Percentiles rank a stretch among this genome's conserved stretches.
These are phyloP conservation scores for Drosophila pullipes DNA, from an alignment of 2,888 invertebrate genomes.

Conservation along the genomic window DNA sequence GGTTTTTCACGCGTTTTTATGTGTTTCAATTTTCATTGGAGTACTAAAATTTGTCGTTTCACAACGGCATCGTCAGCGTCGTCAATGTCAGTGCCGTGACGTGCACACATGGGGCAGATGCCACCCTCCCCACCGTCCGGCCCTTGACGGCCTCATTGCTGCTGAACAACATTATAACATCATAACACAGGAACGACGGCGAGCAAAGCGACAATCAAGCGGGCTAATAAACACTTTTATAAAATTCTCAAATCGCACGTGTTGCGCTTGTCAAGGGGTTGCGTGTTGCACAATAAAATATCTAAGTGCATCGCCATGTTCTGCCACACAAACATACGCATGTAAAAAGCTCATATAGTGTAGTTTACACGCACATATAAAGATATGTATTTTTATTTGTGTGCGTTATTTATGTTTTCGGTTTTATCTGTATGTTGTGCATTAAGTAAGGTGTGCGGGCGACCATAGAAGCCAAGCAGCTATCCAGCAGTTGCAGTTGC, in stretches of 20 bases:
- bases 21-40: slow-evolving; percentile 71
- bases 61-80: slow-evolving; percentile 38
- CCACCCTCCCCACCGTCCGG: background rate
- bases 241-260: slow-evolving; percentile 77
- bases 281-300: slow-evolving; percentile 66
- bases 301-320: slow-evolving; percentile 74
- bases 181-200: slow-evolving; percentile 21
- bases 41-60: slow-evolving; percentile 59
- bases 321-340: slow-evolving; percentile 35
- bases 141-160: slow-evolving; percentile 5
- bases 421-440: slow-evolving; percentile 39
- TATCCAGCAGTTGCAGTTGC: slow-evolving; percentile 21
- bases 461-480: slow-evolving; percentile 39
- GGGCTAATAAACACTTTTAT: slow-evolving; percentile 77
- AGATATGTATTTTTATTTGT: slow-evolving; percentile 3
- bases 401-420: slow-evolving; percentile 32
- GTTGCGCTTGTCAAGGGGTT: slow-evolving; percentile 74
- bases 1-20: slow-evolving; percentile 71
- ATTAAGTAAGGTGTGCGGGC: slow-evolving; percentile 61
- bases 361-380: background rate
- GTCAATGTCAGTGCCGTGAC: slow-evolving; percentile 60
- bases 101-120: slow-evolving; percentile 18
- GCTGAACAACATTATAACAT: slow-evolving; percentile 24
- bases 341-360: slow-evolving; percentile 9
- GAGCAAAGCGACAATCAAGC: slow-evolving; percentile 38